These are phyloP conservation scores for Limnephilus auricula DNA, from an alignment of 2,888 invertebrate genomes.

Conservation along the genomic window DNA sequence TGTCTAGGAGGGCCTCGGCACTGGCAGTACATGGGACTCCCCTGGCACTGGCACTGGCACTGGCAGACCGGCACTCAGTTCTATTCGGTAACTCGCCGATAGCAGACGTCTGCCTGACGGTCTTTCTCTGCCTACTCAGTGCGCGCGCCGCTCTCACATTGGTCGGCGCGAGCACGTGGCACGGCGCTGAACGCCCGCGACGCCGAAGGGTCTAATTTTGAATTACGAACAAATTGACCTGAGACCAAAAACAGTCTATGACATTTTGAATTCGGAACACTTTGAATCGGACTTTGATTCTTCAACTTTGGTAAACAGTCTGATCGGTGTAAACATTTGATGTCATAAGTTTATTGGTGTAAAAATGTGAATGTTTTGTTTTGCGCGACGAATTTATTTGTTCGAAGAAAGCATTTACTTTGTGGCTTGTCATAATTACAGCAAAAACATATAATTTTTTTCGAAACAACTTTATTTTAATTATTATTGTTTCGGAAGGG, in stretches of 20 bases:
- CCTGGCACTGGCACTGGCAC: too few relatives aligned
- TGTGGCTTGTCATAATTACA: too few relatives aligned
- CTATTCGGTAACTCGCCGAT: conserved; percentile 50
- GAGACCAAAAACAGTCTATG: neutral
- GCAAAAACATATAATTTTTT: too few relatives aligned
- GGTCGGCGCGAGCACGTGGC: conserved; percentile 50
- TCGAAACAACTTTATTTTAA: too few relatives aligned
- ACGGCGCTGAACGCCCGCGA: conserved; percentile 4
- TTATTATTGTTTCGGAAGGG: too few relatives aligned
- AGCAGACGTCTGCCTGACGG: conserved; percentile 49
- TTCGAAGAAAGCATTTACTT: neutral
- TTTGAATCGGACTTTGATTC: neutral
- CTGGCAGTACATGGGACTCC: neutral
- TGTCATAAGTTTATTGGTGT: neutral
- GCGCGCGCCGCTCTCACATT: conserved; percentile 44
- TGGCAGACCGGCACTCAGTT: conserved; percentile 32
- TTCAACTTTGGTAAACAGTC: neutral
- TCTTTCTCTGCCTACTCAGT: conserved; percentile 28
- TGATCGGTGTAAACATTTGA: neutral
- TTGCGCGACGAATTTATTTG: neutral
- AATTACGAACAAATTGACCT: conserved; percentile 8
- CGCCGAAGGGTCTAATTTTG: conserved; percentile 37
- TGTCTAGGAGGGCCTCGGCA: neutral
- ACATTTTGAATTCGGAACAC: neutral
- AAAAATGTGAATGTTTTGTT: neutral